Base-by-base conservation (phyloP, 2,797 vertebrate species). In the Pitangus sulphuratus region DNA sequence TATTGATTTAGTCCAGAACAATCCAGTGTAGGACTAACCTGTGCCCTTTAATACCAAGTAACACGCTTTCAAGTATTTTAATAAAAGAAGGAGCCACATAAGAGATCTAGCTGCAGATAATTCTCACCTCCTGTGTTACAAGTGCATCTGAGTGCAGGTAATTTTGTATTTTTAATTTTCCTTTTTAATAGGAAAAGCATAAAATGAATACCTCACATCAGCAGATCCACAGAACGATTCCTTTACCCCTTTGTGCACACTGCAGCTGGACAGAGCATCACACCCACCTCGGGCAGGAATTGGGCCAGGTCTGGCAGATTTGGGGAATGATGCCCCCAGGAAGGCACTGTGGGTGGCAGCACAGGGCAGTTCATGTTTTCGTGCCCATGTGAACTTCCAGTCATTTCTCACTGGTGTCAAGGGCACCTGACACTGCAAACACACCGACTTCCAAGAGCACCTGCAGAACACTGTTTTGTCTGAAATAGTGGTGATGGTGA, bases 171-270 rank as follows among this genome's bases (percentile, higher is more conserved):
- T 64, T 83, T 37, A 47, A 39, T 58, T 86, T 81, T 64, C 57
- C 24, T 78, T 93, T 61, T 57, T 42, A 86, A 50, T 26, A 71
- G 22, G 12, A 71, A 75, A 89, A 84, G 12, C 10, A 24, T 48
- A 57, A 66, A 57, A 69, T 47, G 31, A 60, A 1, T 44, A 70
- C 6, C n/a, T 78, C 0, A 0, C 21, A 22, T 31, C 58, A 81
- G 35, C 40, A 86, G 64, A 60, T 35, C 26, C 65, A 48, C 11
- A 14, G 56, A 78, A 51, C 3, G 4, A 47, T 7, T 44, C 80
- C 40, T 25, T 30, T n/a, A 11, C 7, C 15, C 39, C 25, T 22
- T 22, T 12, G 56, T 0, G 0, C 51, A 28, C 16, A 1, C 12
- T 60, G 50, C 71, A 37, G 37, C 45, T 14, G 58, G 54, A 12